Percentiles rank a stretch among this genome's conserved stretches.
Conservation (phyloP, 2,797 vertebrate species). For the Danio kyathit region DNA sequence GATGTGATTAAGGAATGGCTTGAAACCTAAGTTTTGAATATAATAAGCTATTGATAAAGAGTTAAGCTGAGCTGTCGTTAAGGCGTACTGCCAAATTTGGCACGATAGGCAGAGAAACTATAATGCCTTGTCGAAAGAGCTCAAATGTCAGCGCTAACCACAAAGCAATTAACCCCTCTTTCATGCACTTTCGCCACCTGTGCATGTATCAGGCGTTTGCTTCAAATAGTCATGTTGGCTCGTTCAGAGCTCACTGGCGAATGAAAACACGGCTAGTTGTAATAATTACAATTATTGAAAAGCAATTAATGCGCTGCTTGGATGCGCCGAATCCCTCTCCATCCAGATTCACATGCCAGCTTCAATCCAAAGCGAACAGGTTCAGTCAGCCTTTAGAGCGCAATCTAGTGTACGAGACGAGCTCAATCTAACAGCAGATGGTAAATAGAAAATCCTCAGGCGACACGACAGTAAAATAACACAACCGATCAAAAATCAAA, state of each 20-base stretch:
- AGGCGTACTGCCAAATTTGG: constrained; percentile 10
- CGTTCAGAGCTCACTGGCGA: background rate
- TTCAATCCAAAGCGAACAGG: constrained; percentile 55
- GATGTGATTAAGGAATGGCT: background rate
- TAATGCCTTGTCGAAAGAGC: constrained; percentile 47
- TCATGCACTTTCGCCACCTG: constrained; percentile 59
- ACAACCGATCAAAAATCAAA: constrained; percentile 69
- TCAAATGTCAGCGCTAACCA: constrained; percentile 58
- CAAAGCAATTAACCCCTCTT: constrained; percentile 60
- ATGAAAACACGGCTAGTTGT: constrained; percentile 3
- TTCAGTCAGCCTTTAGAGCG: constrained; percentile 31
- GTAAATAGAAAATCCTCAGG: constrained; percentile 69
- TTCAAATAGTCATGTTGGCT: constrained; percentile 6
- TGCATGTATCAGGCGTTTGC: constrained; percentile 38
- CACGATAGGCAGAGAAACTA: constrained; percentile 35
- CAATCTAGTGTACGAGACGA: constrained; percentile 65
- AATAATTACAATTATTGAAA: constrained; percentile 25
- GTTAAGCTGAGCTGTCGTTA: background rate
- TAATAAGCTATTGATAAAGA: background rate
- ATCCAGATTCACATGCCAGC: constrained; percentile 55
- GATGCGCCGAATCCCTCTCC: constrained; percentile 8
- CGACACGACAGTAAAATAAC: constrained; percentile 66
- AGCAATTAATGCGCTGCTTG: constrained; percentile 23
- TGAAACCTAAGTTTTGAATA: background rate
- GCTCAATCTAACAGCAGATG: constrained; percentile 76